These are phyloP conservation scores for Pogonocichla stellata DNA, from an alignment of 2,113 vertebrate species.

Conservation along the genomic window DNA sequence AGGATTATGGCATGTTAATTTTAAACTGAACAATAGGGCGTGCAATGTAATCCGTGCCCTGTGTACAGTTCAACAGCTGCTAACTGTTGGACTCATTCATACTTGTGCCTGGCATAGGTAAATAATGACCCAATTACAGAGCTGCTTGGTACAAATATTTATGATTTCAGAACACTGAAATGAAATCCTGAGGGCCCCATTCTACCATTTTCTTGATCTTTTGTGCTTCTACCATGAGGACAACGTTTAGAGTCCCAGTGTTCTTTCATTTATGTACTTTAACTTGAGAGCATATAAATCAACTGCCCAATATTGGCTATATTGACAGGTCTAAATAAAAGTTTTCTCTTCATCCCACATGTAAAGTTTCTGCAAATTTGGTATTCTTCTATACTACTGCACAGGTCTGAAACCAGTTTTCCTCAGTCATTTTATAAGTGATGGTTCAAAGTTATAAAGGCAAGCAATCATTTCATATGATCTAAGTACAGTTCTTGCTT, in stretches of 20 bases:
- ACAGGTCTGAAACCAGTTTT: not conserved
- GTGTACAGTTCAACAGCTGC: conserved; percentile 39
- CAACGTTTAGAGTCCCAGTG: not conserved
- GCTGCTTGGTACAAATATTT: not conserved
- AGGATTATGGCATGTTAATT: conserved; percentile 59
- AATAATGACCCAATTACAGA: not conserved
- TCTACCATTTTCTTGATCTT: not conserved
- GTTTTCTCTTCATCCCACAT: not conserved
- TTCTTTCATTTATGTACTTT: not conserved
- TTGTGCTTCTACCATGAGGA: not conserved
- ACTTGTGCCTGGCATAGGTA: not conserved
- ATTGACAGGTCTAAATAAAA: not conserved
- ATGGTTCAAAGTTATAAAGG: not conserved
- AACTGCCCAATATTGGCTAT: not conserved
- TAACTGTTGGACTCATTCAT: not conserved
- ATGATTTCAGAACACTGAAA: not conserved
- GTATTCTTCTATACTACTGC: not conserved
- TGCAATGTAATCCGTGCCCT: conserved; percentile 44
- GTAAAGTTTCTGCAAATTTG: not conserved
- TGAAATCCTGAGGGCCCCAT: not conserved
- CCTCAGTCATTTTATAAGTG: not conserved
- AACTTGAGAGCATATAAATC: not conserved
- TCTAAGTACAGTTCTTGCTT: not conserved
- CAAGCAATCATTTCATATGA: not conserved
- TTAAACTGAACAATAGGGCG: conserved; percentile 52